Evolutionary conservation across 1,140 invertebrate species (phyloP), one percentile per base, ranked within the genome.

Genomic region (Cydia fagiglandana): DNA sequence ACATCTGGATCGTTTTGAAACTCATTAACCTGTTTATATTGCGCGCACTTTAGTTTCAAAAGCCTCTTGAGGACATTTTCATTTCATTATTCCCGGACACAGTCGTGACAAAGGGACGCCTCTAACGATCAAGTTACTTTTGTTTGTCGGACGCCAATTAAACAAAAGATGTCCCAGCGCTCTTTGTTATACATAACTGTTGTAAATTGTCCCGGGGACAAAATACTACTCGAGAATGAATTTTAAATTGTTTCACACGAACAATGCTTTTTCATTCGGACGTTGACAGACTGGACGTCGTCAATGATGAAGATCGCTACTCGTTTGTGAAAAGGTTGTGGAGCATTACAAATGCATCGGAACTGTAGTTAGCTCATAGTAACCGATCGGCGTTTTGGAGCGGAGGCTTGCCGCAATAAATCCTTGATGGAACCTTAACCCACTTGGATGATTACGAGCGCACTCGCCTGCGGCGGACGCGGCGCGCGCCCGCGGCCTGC

Each of bases 1-100:
- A 88, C 90, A 92, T 92, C 88, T 93, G 90, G 89, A 91, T 91
- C 89, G 91, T 93, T 93, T 91, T 90, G 90, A 90, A 93, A 93
- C 88, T 86, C 91, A 92, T 91, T 91, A 91, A 91, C 89, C 88
- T 91, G 88, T 91, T 92, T 90, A 84, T 91, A 89, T 89, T 89
- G 84, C 84, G 83, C 84, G 84, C 84, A 85, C 87, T 86, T 84
- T 73, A 84, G 80, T 88, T 86, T 86, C 85, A 86, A 89, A 87
- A 86, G 83, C 80, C 80, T 82, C 78, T 84, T 80, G 89, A 90
- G 88, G 85, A 89, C 84, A 77, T 83, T 83, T 76, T 83, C 81
- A 85, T 83, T 81, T 79, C 73, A 80, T 78, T 75, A 79, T 85
- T 87, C 81, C 80, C 76, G 78, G 73, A 76, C 77, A 82, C 80